Conservation (phyloP, 2,888 invertebrate genomes). For the Acleris sparsana region DNA sequence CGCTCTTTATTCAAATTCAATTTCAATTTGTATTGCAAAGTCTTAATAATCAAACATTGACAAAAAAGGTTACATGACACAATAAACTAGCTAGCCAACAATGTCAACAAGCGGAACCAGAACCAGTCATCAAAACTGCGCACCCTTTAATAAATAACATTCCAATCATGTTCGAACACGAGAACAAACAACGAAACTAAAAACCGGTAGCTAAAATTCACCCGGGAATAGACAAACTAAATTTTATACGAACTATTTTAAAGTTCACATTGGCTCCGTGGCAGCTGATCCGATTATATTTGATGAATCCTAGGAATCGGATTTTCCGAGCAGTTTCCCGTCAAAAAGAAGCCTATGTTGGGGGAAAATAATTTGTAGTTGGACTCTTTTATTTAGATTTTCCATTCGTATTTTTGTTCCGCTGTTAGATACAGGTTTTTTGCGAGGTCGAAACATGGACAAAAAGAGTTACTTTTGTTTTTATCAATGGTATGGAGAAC, state of each 20-base stretch:
- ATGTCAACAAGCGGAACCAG: neutral
- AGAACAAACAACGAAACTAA: slow-evolving; percentile 13
- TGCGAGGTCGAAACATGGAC: no score
- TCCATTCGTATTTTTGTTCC: no score
- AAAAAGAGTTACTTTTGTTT: no score
- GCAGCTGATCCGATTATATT: slow-evolving; percentile 30
- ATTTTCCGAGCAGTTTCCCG: slow-evolving; percentile 30
- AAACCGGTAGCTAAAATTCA: slow-evolving; percentile 1
- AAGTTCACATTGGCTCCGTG: slow-evolving; percentile 3
- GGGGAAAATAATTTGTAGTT: slow-evolving; percentile 2
- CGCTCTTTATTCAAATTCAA: no score
- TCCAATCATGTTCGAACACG: slow-evolving; percentile 19
- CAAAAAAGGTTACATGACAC: no score
- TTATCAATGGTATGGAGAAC: no score
- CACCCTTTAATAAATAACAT: slow-evolving; percentile 12
- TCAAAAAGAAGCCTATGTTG: slow-evolving; percentile 27
- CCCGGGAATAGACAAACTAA: neutral
- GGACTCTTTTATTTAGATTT: no score
- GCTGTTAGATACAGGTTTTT: no score
- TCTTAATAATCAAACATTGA: no score
- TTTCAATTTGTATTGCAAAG: no score
- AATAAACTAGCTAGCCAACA: no score
- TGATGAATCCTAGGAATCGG: slow-evolving; percentile 31
- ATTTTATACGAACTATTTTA: neutral
- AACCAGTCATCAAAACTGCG: slow-evolving; percentile 19